phyloP scores from a whole-genome alignment of 2,113 vertebrate genomes.

The Maccullochella peelii region DNA sequence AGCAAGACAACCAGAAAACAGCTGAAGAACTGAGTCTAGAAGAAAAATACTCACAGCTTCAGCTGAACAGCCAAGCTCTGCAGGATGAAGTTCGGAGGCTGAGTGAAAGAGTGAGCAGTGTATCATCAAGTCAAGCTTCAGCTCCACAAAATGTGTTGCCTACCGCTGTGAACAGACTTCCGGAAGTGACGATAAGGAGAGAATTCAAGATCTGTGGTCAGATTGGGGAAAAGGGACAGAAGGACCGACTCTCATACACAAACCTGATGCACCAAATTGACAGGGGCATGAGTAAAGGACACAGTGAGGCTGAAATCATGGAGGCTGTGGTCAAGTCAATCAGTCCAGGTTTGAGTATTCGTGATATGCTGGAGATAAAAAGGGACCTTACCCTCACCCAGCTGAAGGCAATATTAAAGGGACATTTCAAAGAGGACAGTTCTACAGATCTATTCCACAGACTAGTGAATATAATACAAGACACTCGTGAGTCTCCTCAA shows the following conservation, averaged over 20 bases:
- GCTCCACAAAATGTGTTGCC: neutral
- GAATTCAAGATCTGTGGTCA: slow-evolving; percentile 12
- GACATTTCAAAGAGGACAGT: slow-evolving; percentile 24
- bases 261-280: no score
- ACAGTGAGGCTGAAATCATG: slow-evolving; percentile 8
- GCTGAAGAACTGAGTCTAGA: neutral
- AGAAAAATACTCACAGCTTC: slow-evolving; percentile 6
- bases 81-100: slow-evolving; percentile 31
- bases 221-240: slow-evolving; percentile 5
- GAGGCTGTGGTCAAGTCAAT: slow-evolving; percentile 37
- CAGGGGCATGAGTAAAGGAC: slow-evolving; percentile 25
- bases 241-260: neutral
- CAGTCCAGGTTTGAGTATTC: slow-evolving; percentile 12
- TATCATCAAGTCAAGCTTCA: neutral
- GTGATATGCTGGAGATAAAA: slow-evolving; percentile 12
- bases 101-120: neutral
- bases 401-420: slow-evolving; percentile 18
- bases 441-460: slow-evolving; percentile 5
- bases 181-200: slow-evolving; percentile 9
- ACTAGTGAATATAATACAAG: slow-evolving; percentile 17
- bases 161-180: neutral
- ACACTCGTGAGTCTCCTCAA: neutral
- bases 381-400: neutral
- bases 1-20: neutral
- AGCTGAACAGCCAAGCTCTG: slow-evolving; percentile 2